Conservation (phyloP, 2,797 vertebrate genomes). For the Hemibagrus guttatus region DNA sequence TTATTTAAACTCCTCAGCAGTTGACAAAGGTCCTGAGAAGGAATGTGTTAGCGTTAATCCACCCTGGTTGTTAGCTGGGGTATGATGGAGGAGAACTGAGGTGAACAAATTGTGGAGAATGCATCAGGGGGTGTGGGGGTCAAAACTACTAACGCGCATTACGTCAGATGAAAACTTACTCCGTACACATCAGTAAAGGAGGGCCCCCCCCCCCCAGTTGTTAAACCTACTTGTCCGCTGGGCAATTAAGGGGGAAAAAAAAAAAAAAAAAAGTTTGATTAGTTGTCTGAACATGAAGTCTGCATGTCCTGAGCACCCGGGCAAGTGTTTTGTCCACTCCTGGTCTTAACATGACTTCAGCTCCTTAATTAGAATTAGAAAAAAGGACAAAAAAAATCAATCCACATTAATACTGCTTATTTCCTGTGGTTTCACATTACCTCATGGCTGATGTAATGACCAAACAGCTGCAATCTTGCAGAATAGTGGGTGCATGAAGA, state of each 20-base stretch:
- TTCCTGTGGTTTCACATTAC: conserved; percentile 48
- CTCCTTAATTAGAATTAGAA: conserved; percentile 16
- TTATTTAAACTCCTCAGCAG: no score
- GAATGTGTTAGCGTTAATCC: neutral
- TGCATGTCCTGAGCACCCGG: neutral
- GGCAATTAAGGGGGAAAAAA: no score
- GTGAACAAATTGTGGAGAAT: neutral
- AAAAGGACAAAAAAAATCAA: conserved; percentile 24
- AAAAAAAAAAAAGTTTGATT: no score
- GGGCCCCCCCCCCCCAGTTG: no score
- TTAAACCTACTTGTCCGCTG: neutral
- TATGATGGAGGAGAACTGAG: neutral
- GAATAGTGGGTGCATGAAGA: neutral
- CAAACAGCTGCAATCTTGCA: conserved; percentile 50
- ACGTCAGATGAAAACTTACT: neutral
- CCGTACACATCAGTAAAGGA: neutral
- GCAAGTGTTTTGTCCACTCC: neutral
- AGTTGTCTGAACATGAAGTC: neutral
- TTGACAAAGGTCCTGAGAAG: no score
- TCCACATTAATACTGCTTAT: conserved; percentile 29
- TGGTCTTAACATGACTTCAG: conserved; percentile 6
- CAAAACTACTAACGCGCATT: no score
- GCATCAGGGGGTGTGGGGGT: neutral
- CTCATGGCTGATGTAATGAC: conserved; percentile 56
- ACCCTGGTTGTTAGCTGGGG: neutral